Percentiles rank a stretch among this genome's conserved stretches.
Conservation (phyloP, 2,113 vertebrate genomes). For the Todiramphus saurophagus region DNA sequence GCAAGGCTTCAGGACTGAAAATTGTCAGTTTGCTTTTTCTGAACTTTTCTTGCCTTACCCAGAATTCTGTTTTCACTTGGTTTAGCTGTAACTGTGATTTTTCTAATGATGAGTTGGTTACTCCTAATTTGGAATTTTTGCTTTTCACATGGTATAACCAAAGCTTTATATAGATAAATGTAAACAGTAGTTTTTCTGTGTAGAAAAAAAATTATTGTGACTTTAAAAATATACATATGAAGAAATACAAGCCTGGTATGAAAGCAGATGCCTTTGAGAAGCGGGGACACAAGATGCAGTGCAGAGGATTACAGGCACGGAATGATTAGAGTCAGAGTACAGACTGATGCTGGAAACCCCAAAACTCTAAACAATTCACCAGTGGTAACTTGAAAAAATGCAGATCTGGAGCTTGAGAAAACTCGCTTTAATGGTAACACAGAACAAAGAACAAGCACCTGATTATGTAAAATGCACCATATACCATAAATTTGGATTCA, state of each 20-base stretch:
- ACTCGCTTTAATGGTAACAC: background rate
- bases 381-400: background rate
- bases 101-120: background rate
- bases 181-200: background rate
- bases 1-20: background rate
- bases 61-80: background rate
- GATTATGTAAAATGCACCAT: background rate
- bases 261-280: background rate
- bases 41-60: background rate
- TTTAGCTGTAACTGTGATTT: background rate
- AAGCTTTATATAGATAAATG: background rate
- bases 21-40: background rate
- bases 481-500: background rate
- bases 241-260: background rate
- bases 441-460: background rate
- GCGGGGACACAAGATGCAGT: background rate
- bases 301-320: background rate
- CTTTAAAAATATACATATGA: background rate
- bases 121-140: background rate
- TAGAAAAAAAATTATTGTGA: background rate
- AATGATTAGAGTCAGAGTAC: background rate
- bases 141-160: accelerated
- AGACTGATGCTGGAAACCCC: background rate
- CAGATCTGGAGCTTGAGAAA: background rate
- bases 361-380: background rate